Percentiles rank a stretch among this genome's conserved stretches.
These are phyloP conservation scores for Furcifer pardalis DNA, from an alignment of 2,797 vertebrate genomes.

Conservation along the genomic window DNA sequence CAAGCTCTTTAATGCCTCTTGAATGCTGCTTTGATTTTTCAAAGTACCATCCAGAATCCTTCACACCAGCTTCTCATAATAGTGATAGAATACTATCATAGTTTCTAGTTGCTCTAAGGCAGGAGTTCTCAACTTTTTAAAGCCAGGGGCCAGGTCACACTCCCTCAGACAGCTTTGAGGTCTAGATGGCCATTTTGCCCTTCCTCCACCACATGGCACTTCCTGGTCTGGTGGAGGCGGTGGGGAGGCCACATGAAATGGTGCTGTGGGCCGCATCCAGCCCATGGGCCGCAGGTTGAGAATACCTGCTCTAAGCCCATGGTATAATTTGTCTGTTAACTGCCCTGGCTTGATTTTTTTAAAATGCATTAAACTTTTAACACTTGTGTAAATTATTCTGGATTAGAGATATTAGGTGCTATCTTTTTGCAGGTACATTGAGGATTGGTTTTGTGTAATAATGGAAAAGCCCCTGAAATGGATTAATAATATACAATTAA, in stretches of 20 bases:
- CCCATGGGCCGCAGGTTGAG: no score
- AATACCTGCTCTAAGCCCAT: neutral
- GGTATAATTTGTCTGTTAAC: neutral
- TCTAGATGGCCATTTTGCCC: no score
- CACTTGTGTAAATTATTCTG: neutral
- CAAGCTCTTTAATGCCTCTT: neutral
- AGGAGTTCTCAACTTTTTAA: no score
- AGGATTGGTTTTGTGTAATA: neutral
- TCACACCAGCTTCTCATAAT: neutral
- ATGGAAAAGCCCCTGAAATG: constrained; percentile 12
- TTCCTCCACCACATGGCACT: no score
- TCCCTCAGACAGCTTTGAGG: no score
- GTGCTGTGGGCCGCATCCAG: no score
- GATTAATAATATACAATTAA: neutral
- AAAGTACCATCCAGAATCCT: neutral
- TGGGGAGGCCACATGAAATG: no score
- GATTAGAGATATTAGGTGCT: rapidly evolving
- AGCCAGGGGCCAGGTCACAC: no score
- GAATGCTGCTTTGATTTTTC: neutral
- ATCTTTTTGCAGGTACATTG: neutral
- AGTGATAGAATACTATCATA: neutral
- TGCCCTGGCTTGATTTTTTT: neutral
- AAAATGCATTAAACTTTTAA: neutral
- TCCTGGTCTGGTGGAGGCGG: no score
- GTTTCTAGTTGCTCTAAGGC: neutral